These are phyloP conservation scores for Caenorhabditis sp. DNA, from an alignment of 2,888 invertebrate genomes.

Conservation along the genomic window DNA sequence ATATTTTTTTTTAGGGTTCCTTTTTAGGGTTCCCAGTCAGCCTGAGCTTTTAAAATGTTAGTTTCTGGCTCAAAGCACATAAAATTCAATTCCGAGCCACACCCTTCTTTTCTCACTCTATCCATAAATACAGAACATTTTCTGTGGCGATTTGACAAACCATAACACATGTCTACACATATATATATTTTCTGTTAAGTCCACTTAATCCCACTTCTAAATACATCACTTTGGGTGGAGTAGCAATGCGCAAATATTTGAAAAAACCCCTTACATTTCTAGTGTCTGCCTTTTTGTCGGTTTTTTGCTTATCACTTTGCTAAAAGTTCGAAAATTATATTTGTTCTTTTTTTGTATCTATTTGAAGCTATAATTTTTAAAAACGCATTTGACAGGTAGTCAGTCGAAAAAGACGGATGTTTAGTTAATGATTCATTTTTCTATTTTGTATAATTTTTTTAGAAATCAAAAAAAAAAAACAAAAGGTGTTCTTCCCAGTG, in stretches of 20 bases:
- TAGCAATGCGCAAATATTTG: background rate
- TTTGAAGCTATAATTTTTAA: background rate
- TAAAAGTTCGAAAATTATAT: background rate
- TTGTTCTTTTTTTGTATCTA: background rate
- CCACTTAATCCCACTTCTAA: slow-evolving; percentile 1
- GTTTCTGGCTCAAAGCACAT: no score
- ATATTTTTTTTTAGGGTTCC: no score
- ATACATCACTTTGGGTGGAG: background rate
- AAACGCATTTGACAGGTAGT: no score
- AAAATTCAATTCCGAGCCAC: no score
- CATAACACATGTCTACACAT: background rate
- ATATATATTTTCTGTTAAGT: background rate
- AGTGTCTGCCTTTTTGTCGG: background rate
- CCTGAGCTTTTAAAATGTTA: no score
- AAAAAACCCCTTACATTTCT: background rate
- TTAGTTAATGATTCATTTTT: background rate
- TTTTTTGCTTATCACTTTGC: background rate
- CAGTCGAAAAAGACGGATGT: background rate
- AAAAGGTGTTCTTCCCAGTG: no score
- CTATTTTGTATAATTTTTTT: no score
- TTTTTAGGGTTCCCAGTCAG: no score
- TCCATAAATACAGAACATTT: background rate
- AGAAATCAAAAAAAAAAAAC: no score
- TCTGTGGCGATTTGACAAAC: background rate
- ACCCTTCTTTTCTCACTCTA: background rate